These are phyloP conservation scores for Esox lucius DNA, from an alignment of 2,797 vertebrate genomes.

Conservation along the genomic window DNA sequence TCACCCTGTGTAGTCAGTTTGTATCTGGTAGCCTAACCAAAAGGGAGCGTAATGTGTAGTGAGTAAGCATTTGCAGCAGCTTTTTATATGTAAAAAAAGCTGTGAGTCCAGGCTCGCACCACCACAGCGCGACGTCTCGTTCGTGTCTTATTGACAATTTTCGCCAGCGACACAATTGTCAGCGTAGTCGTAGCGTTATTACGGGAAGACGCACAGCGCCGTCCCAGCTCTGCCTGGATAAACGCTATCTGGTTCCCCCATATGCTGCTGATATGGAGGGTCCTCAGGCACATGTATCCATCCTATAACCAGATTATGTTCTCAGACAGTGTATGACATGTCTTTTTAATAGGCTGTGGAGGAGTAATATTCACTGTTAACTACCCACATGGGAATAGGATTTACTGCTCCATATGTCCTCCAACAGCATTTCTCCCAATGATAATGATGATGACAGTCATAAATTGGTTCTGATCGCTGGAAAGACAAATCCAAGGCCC, in stretches of 20 bases:
- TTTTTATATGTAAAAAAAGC: too few relatives aligned
- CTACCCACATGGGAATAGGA: constrained; percentile 59
- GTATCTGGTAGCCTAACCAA: too few relatives aligned
- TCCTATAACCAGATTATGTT: constrained; percentile 25
- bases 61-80: too few relatives aligned
- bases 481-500: constrained; percentile 41
- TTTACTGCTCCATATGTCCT: constrained; percentile 63
- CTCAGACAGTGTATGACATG: constrained; percentile 45
- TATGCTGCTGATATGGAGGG: constrained; percentile 22
- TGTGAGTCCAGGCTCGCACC: too few relatives aligned
- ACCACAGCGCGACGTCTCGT: background rate
- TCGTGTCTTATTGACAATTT: background rate
- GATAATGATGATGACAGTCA: constrained; percentile 60
- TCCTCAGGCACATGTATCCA: constrained; percentile 32
- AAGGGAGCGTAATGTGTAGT: too few relatives aligned
- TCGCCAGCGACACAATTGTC: background rate
- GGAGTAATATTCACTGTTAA: constrained; percentile 65
- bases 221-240: background rate
- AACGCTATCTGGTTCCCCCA: background rate
- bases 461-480: constrained; percentile 58
- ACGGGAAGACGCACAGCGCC: background rate
- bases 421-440: constrained; percentile 60
- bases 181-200: background rate
- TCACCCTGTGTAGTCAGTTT: too few relatives aligned
- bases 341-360: constrained; percentile 58